A percentile compares a stretch with the other conserved stretches of the same genome.
Conservation (phyloP, 92 coral and sea anemone genomes). For the Epizoanthus rinbou region DNA sequence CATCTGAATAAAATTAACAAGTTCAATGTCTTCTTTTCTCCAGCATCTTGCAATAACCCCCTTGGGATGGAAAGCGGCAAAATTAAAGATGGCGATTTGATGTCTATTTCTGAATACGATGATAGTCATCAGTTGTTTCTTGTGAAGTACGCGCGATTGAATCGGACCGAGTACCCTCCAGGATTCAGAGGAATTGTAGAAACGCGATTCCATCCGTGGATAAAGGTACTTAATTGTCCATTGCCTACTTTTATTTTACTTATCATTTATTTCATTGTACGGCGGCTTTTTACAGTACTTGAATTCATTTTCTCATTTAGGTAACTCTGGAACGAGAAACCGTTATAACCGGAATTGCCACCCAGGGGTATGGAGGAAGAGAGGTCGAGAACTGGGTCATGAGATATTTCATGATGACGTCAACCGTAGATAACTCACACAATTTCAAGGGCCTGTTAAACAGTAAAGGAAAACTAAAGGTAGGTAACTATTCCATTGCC, state of each 20-base stretch:
- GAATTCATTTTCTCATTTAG: background rate
- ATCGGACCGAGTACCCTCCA: slow-evolving; percentile 12
- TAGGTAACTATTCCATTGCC: no score
- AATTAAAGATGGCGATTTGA: slow-evolving; percentile 1
- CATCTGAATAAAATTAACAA: background rate
- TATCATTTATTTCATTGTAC: no score
- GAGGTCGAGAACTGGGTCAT: slow-evolving; percentile 32
- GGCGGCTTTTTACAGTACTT: no score
- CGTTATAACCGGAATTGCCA: slow-evolving; percentile 23
- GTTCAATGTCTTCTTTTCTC: background rate
- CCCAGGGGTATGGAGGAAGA: slow-evolving; percentile 41
- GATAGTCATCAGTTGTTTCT: background rate
- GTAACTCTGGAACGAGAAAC: slow-evolving; percentile 32
- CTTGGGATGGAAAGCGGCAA: slow-evolving; percentile 42
- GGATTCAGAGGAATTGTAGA: slow-evolving; percentile 12
- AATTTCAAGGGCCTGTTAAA: no score
- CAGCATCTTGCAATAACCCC: slow-evolving; percentile 28
- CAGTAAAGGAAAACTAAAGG: no score
- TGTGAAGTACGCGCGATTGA: slow-evolving; percentile 30
- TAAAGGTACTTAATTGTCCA: slow-evolving; percentile 12
- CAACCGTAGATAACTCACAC: no score
- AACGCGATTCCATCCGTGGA: background rate
- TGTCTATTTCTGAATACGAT: slow-evolving; percentile 4
- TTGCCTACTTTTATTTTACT: no score
- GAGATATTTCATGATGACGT: slow-evolving; percentile 14